Conservation (phyloP, 2,797 vertebrate genomes). For the Ctenopoma kingsleyae region DNA sequence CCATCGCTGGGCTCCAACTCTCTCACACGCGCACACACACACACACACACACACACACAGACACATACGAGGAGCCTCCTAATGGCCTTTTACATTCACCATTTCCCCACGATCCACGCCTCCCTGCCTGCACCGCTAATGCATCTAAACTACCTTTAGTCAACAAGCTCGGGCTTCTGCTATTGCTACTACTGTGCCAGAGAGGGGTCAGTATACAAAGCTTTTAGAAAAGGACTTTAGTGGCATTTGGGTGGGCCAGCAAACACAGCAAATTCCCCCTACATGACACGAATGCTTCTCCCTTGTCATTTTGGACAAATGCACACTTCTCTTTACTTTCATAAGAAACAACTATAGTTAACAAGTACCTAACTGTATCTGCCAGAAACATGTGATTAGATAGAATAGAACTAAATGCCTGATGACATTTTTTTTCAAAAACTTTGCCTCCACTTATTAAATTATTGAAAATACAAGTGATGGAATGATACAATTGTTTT, state of each 20-base stretch:
- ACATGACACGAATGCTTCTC: neutral
- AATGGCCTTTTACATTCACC: slow-evolving; percentile 82
- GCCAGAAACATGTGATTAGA: neutral
- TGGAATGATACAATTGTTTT: neutral
- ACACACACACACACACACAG: slow-evolving; percentile 11
- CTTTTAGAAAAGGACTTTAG: slow-evolving; percentile 4
- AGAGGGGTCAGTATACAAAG: slow-evolving; percentile 8
- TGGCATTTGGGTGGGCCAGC: neutral
- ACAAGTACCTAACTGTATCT: neutral
- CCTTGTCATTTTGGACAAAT: neutral
- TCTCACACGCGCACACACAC: slow-evolving; percentile 20
- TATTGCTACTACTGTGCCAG: slow-evolving; percentile 17
- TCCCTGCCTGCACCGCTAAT: slow-evolving; percentile 67
- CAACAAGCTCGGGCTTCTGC: slow-evolving; percentile 36
- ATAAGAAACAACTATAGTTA: neutral
- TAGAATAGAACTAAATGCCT: neutral
- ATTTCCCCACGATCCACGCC: slow-evolving; percentile 73
- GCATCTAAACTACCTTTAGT: slow-evolving; percentile 60
- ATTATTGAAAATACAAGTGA: neutral
- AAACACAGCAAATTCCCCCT: slow-evolving; percentile 18
- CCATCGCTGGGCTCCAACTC: slow-evolving; percentile 75
- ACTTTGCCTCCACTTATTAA: neutral
- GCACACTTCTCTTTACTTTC: neutral
- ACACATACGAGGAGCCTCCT: slow-evolving; percentile 60
- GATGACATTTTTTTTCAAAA: neutral